Percentiles rank a stretch among this genome's conserved stretches.
These are phyloP conservation scores for Nymphalis c-album DNA, from an alignment of 2,888 invertebrate species.

Conservation along the genomic window DNA sequence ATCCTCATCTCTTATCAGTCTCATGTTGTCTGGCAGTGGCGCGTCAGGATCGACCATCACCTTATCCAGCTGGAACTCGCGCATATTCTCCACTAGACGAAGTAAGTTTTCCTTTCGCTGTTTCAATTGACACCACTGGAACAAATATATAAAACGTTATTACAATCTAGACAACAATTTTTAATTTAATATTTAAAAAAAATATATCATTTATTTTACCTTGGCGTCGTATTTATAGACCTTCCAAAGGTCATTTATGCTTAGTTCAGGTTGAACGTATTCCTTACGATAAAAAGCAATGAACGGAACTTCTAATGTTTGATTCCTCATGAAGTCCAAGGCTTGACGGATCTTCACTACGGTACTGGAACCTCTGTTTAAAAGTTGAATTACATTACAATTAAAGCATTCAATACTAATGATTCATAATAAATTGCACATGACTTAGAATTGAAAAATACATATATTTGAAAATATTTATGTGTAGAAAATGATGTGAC, in stretches of 20 bases:
- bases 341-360: slow-evolving; percentile 96
- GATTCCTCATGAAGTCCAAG: slow-evolving; percentile 97
- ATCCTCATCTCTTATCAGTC: slow-evolving; percentile 92
- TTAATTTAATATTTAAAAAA: background rate
- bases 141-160: slow-evolving; percentile 13
- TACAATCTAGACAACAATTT: no score
- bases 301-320: slow-evolving; percentile 97
- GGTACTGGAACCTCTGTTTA: slow-evolving; percentile 82
- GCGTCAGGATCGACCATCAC: slow-evolving; percentile 91
- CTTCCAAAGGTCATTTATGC: slow-evolving; percentile 97
- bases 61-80: slow-evolving; percentile 91
- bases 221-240: slow-evolving; percentile 98
- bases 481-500: no score
- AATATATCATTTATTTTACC: slow-evolving; percentile 59
- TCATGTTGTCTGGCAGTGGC: slow-evolving; percentile 90
- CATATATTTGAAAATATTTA: no score
- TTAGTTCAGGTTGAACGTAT: slow-evolving; percentile 96
- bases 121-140: slow-evolving; percentile 92
- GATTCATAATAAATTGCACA: no score
- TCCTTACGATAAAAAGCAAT: slow-evolving; percentile 99
- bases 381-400: slow-evolving; percentile 1
- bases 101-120: slow-evolving; percentile 91
- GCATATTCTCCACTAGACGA: slow-evolving; percentile 94
- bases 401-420: no score
- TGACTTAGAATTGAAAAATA: no score